Percentiles rank a stretch among this genome's conserved stretches.
Evolutionary conservation across 2,888 invertebrate species (phyloP).

Genomic region (Mythimna impura): DNA sequence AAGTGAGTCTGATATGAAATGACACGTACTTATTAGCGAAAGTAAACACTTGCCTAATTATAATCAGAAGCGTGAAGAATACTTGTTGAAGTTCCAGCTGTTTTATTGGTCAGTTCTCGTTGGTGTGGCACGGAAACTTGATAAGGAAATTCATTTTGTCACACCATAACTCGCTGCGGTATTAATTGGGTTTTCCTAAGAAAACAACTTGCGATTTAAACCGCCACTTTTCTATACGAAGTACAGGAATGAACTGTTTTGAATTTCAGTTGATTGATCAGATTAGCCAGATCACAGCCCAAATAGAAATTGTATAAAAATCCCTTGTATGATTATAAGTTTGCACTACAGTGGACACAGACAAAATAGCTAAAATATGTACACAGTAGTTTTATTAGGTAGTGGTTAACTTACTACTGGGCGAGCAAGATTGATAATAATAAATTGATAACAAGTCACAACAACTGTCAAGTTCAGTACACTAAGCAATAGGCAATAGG

Average conservation of each 20-base stretch:
- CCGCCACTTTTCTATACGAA: conserved; percentile 14
- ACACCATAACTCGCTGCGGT: conserved; percentile 33
- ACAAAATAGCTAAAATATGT: conserved; percentile 1
- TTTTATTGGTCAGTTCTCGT: conserved; percentile 30
- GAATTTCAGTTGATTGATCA: conserved; percentile 10
- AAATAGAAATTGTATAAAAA: not conserved
- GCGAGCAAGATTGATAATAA: conserved; percentile 38
- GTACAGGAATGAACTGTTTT: conserved; percentile 9
- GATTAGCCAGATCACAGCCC: not conserved
- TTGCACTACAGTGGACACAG: not conserved
- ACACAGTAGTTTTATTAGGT: conserved; percentile 30
- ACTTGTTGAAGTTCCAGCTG: conserved; percentile 42
- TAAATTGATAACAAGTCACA: conserved; percentile 28
- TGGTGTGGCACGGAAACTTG: conserved; percentile 16
- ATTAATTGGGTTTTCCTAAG: conserved; percentile 21
- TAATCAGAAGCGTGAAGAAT: conserved; percentile 38
- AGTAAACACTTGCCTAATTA: conserved; percentile 49
- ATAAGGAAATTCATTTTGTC: conserved; percentile 50
- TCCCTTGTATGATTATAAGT: not conserved
- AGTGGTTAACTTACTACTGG: conserved; percentile 20
- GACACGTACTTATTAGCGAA: conserved; percentile 51
- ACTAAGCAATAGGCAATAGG: not conserved
- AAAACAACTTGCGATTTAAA: conserved; percentile 24
- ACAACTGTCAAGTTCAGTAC: conserved; percentile 2
- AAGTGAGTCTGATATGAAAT: conserved; percentile 53